phyloP scores from a whole-genome alignment of 1,140 invertebrate species.

The Drosophila busckii region DNA sequence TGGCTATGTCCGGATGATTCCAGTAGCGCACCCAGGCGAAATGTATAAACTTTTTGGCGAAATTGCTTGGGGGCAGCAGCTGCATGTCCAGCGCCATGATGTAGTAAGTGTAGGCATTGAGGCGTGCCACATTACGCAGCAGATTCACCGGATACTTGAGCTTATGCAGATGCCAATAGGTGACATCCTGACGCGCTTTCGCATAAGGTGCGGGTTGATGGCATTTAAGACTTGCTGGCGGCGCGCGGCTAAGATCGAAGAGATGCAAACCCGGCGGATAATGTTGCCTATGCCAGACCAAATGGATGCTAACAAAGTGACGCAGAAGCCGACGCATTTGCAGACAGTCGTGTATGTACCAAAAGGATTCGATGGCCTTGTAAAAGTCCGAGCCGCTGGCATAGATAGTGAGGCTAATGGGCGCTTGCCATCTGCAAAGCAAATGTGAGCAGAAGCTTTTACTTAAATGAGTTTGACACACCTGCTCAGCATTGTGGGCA shows the following conservation, averaged over 20 bases:
- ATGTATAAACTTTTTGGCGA: conserved; percentile 10
- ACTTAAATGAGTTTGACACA: background rate
- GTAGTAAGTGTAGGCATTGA: conserved; percentile 24
- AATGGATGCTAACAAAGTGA: conserved; percentile 88
- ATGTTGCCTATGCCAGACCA: conserved; percentile 89
- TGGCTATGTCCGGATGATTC: background rate
- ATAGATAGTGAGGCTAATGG: conserved; percentile 86
- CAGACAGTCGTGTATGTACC: conserved; percentile 83
- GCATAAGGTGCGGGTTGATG: background rate
- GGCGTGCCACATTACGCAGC: conserved; percentile 25
- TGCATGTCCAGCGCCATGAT: conserved; percentile 26
- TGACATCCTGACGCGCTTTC: background rate
- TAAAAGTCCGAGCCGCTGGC: conserved; percentile 85
- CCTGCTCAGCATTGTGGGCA: conserved; percentile 13
- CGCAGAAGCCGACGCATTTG: conserved; percentile 82
- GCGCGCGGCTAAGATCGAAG: conserved; percentile 81
- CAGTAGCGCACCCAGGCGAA: conserved; percentile 6
- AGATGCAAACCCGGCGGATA: conserved; percentile 85
- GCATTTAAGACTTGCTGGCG: background rate
- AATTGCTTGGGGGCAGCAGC: conserved; percentile 17
- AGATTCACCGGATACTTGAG: conserved; percentile 28
- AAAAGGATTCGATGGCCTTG: conserved; percentile 82
- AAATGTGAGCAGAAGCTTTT: too few relatives aligned
- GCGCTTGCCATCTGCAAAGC: conserved; percentile 81
- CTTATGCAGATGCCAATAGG: conserved; percentile 8